Percentiles rank a stretch among this genome's conserved stretches.
Evolutionary conservation across 2,888 invertebrate species (phyloP).

Genomic region (Microctonus hyperodae): DNA sequence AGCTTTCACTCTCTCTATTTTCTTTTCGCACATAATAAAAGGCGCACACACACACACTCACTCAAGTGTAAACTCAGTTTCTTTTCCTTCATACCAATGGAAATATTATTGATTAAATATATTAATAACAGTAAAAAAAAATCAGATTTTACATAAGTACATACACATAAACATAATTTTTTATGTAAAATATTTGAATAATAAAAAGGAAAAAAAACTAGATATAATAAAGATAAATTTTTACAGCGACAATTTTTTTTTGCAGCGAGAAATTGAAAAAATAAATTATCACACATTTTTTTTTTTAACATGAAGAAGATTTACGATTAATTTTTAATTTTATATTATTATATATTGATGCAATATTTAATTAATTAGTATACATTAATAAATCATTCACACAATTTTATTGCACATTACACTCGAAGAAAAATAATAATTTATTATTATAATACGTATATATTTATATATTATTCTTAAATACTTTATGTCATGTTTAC

Average conservation of each 20-base stretch:
- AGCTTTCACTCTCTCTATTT: neutral
- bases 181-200: too few species aligned
- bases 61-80: neutral
- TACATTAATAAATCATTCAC: too few species aligned
- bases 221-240: constrained; percentile 4
- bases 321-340: too few species aligned
- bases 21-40: neutral
- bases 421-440: constrained; percentile 42
- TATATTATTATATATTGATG: too few species aligned
- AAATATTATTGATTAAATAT: neutral
- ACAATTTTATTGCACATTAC: constrained; percentile 15
- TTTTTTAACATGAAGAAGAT: too few species aligned
- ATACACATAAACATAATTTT: too few species aligned
- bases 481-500: constrained; percentile 44
- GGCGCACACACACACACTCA: neutral
- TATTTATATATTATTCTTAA: constrained; percentile 37
- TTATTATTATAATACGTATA: constrained; percentile 28
- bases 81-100: neutral
- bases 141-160: neutral
- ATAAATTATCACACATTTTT: neutral
- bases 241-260: neutral
- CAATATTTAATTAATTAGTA: too few species aligned
- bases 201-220: neutral
- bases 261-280: neutral
- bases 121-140: neutral